Percentiles rank a stretch among this genome's conserved stretches.
These are phyloP conservation scores for Strongylocentrotus purpuratus DNA, from an alignment of 35 echinoderm and acorn worm species.

Conservation along the genomic window DNA sequence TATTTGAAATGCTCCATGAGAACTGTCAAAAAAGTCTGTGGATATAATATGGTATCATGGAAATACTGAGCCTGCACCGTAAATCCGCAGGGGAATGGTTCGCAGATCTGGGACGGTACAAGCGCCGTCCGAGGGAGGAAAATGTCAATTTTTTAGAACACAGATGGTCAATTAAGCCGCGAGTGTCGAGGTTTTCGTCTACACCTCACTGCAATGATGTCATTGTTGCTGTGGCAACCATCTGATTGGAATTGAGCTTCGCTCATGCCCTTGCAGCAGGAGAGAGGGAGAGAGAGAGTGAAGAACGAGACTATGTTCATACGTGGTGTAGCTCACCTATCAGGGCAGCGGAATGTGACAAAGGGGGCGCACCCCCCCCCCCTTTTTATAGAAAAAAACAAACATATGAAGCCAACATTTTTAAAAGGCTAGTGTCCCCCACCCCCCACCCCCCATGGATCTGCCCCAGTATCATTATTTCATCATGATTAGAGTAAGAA, in stretches of 20 bases:
- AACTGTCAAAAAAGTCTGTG: background rate
- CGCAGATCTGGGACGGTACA: background rate
- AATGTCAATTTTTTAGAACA: constrained; percentile 30
- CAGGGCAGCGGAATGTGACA: too few species aligned
- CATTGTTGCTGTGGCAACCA: constrained; percentile 41
- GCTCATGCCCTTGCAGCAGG: background rate
- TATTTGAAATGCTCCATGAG: background rate
- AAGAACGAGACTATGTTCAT: background rate
- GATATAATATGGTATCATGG: background rate
- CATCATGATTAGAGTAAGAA: too few species aligned
- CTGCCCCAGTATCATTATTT: too few species aligned
- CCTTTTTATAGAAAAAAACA: too few species aligned
- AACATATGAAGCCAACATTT: too few species aligned
- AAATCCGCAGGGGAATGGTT: background rate
- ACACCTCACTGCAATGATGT: constrained; percentile 49
- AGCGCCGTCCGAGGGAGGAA: constrained; percentile 7
- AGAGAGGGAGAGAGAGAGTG: background rate
- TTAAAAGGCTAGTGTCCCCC: too few species aligned
- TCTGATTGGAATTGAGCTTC: constrained; percentile 46
- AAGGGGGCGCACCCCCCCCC: too few species aligned
- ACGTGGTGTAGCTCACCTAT: background rate
- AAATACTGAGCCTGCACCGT: background rate
- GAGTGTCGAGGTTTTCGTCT: constrained; percentile 33
- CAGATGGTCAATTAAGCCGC: constrained; percentile 44
- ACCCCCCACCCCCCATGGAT: too few species aligned